Base-by-base conservation (phyloP, 2,113 vertebrate genomes). In the Antigone vipio region DNA sequence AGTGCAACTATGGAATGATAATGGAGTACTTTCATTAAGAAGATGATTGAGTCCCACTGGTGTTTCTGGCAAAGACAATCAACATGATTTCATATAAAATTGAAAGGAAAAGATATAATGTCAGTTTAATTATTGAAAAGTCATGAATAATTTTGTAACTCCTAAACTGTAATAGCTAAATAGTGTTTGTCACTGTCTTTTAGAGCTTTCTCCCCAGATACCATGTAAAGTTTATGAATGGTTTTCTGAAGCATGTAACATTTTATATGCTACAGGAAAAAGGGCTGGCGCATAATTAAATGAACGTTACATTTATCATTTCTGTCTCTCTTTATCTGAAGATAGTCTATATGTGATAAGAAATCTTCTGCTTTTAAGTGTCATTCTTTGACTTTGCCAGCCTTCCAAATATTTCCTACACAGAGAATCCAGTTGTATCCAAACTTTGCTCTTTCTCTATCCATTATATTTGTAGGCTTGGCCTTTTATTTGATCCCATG, bases 41-140 rank as follows among this genome's bases (percentile, higher is more conserved):
- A 34, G 45, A 71, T 38, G 45, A 81, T 16, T 74, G 34, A 92
- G 35, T 64, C 21, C 30, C 60, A 30, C 7, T 68, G 24, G 11
- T 87, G 29, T 72, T 82, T 91, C 71, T 88, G 60, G 9, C 30
- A 83, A 81, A 87, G 32, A 85, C 22, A 91, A 68, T 40, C 44
- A 92, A 60, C 53, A 58, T 13, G 18, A 55, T 79, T 93, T 93
- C 27, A 32, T 47, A 64, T 53, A 79, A 92, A 80, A 68, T 38
- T 88, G n/a, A 89, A 87, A 87, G 15, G 29, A 85, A 85, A 88
- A 83, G 19, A 62, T 89, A 42, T 27, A 50, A 85, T 75, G 23
- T 75, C 64, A 90, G 74, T 84, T 92, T 85, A 96, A 89, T 85
- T 73, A 91, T 35, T 91, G 58, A 94, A 75, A 79, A 91, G 7